phyloP scores from a whole-genome alignment of 2,888 invertebrate genomes.

The Tipula confusa region DNA sequence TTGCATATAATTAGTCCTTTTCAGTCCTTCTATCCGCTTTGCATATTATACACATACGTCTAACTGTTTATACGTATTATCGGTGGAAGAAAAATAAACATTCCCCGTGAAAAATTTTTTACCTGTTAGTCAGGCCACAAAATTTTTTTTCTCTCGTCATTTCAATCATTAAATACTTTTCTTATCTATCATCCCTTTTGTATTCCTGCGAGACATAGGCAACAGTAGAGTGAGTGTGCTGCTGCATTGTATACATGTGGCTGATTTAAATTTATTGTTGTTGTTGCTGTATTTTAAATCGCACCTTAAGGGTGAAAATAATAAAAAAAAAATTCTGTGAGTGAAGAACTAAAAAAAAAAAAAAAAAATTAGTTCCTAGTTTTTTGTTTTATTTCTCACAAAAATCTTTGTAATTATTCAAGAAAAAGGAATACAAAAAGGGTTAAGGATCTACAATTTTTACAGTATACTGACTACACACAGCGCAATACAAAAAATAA shows the following conservation, averaged over 20 bases:
- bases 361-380: conserved; percentile 10
- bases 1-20: conserved; percentile 16
- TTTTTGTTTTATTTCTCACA: conserved; percentile 15
- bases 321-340: background rate
- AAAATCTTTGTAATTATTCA: background rate
- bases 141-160: background rate
- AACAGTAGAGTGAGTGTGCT: background rate
- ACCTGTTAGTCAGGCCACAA: conserved; percentile 20
- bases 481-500: background rate
- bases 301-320: conserved; percentile 25
- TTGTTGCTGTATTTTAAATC: background rate
- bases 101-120: background rate
- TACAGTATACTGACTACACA: background rate
- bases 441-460: background rate
- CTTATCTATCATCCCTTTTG: conserved; percentile 25
- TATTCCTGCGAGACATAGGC: background rate
- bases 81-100: background rate
- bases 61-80: background rate
- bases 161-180: background rate
- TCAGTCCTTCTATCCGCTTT: background rate
- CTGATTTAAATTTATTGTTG: background rate
- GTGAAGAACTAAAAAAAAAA: background rate
- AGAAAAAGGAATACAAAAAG: background rate
- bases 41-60: background rate
- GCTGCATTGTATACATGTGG: conserved; percentile 3